Evolutionary conservation across 2,797 vertebrate species (phyloP), one percentile per base, ranked within the genome.

Genomic region (Myotis pilosus): DNA sequence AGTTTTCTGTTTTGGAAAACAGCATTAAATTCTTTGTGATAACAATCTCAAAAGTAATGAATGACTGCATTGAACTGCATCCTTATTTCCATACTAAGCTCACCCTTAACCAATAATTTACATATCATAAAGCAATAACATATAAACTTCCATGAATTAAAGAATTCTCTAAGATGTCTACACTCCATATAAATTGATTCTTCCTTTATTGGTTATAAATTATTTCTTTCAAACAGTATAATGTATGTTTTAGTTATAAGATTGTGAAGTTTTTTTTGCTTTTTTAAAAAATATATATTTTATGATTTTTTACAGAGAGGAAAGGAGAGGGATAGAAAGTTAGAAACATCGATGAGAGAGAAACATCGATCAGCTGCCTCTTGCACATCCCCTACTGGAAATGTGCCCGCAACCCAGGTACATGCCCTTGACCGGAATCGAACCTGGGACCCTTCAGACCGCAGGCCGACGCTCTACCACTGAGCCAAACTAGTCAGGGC

Each of bases 1-100:
- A 55, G 16, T 25, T 84, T 55, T 83, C 38, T 84, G 33, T 87
- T 74, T 79, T 9, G 2, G 80, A 89, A 97, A 88, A 94, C 0
- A 60, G 47, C 9, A 47, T 41, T 4, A 36, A 68, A 57, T 85
- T 87, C 47, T 94, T 92, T 3, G 41, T 81, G 30, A 88, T 33
- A 23, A 75, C 41, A 72, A 84, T 38, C 57, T 93, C 44, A 90
- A 19, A 96, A 57, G 30, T 60, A 55, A 84, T 7, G 8, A 87
- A 81, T 5, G 9, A 84, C 4, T 84, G 38, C 25, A 68, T 66
- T 78, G 28, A 49, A 89, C 1, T 75, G 20, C 10, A 78, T 69
- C 10, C n/a, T 80, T 76, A 55, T 68, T 95, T 95, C 51, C 53
- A 93, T 81, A 89, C 33, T 64, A 69, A 74, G 36, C 10, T 80